Conservation (phyloP, 2,888 invertebrate genomes). For the Cheilosia urbana region DNA sequence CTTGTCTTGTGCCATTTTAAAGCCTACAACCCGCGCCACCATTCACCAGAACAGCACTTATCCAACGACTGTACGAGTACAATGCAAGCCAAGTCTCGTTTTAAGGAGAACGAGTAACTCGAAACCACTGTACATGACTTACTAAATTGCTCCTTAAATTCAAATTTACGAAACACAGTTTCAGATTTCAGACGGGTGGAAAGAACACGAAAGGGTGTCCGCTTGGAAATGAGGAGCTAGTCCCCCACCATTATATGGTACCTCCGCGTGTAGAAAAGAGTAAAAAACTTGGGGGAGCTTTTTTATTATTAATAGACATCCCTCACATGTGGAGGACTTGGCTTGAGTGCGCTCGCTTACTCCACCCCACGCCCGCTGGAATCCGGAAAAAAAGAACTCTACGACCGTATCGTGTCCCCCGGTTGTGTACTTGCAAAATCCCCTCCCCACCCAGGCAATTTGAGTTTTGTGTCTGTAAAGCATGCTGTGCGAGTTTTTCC, state of each 20-base stretch:
- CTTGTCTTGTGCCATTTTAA: constrained; percentile 67
- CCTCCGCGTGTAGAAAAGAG: constrained; percentile 13
- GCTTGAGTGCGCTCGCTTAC: constrained; percentile 47
- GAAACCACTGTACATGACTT: constrained; percentile 67
- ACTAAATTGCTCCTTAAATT: constrained; percentile 75
- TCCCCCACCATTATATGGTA: constrained; percentile 1
- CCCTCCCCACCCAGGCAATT: constrained; percentile 64
- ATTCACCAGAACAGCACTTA: constrained; percentile 47
- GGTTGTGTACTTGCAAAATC: constrained; percentile 26
- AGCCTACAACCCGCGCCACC: constrained; percentile 39
- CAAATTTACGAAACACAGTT: constrained; percentile 73
- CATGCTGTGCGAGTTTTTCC: constrained; percentile 49
- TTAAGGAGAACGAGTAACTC: constrained; percentile 40
- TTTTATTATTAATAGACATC: constrained; percentile 73
- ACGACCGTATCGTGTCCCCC: constrained; percentile 7
- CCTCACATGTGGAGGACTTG: constrained; percentile 54
- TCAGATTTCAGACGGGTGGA: constrained; percentile 60
- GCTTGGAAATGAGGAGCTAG: background rate
- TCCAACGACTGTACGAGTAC: constrained; percentile 19
- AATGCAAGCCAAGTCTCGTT: constrained; percentile 4
- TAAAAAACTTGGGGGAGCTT: constrained; percentile 33
- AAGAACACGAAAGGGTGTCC: background rate
- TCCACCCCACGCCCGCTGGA: constrained; percentile 26
- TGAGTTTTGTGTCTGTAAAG: constrained; percentile 46
- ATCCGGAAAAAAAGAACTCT: constrained; percentile 42